These are phyloP conservation scores for Melinaea menophilus DNA, from an alignment of 2,888 invertebrate species.

Conservation along the genomic window DNA sequence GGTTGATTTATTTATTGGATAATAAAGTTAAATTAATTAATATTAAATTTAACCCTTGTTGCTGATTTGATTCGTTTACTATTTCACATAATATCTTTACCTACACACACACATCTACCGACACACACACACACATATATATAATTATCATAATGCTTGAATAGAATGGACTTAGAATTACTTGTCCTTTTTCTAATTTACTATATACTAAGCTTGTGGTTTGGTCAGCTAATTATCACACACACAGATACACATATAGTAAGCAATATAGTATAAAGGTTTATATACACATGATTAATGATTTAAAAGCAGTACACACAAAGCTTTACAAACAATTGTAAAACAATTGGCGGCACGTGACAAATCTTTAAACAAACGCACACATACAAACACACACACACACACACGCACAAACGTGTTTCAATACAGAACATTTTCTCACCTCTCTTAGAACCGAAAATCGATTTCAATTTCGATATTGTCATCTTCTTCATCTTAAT, in stretches of 20 bases:
- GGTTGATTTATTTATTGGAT: neutral
- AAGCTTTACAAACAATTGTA: neutral
- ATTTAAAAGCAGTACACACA: constrained; percentile 9
- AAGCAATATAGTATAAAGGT: neutral
- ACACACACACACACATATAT: no score
- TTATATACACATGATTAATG: neutral
- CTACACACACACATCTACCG: no score
- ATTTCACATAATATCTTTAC: no score
- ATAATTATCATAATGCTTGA: no score
- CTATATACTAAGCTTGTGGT: no score
- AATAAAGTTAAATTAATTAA: no score
- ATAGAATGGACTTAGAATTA: no score
- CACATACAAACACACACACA: neutral
- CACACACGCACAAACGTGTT: constrained; percentile 4
- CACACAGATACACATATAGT: neutral
- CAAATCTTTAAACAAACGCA: constrained; percentile 23
- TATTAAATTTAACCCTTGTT: no score
- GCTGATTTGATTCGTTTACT: no score
- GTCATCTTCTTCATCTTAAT: constrained; percentile 71
- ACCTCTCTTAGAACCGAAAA: constrained; percentile 72
- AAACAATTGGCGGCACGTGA: constrained; percentile 24
- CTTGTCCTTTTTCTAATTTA: no score
- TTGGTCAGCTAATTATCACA: neutral
- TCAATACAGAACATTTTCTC: constrained; percentile 28
- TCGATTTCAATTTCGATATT: constrained; percentile 67